A percentile compares a stretch with the other conserved stretches of the same genome.
phyloP scores from a whole-genome alignment of 1,140 invertebrate genomes.

The Zaprionus ghesquierei region DNA sequence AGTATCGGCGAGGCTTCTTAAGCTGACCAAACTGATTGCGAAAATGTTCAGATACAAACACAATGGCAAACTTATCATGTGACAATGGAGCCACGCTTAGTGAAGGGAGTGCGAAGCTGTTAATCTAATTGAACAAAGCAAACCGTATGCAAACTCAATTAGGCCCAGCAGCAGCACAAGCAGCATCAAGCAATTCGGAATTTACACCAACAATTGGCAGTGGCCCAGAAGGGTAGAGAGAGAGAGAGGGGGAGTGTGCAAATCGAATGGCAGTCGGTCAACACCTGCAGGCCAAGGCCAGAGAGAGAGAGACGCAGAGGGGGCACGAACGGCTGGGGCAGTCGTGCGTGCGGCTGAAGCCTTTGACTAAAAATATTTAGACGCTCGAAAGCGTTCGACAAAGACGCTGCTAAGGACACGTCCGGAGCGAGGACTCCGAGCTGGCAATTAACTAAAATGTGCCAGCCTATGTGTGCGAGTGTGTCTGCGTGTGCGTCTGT shows the following conservation, averaged over 20 bases:
- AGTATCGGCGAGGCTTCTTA: neutral
- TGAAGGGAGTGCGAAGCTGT: conserved; percentile 5
- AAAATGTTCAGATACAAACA: neutral
- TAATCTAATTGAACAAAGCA: conserved; percentile 64
- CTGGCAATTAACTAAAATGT: conserved; percentile 47
- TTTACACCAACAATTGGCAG: conserved; percentile 29
- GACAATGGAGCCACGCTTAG: neutral
- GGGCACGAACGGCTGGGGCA: conserved; percentile 14
- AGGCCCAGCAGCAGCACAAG: conserved; percentile 25
- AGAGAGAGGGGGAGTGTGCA: neutral
- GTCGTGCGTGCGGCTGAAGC: conserved; percentile 34
- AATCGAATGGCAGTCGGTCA: conserved; percentile 37
- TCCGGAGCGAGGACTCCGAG: neutral
- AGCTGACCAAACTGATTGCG: neutral
- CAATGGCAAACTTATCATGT: neutral
- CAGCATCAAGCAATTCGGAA: conserved; percentile 3
- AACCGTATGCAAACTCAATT: conserved; percentile 59
- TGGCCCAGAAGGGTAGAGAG: neutral
- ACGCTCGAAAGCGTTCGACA: conserved; percentile 37
- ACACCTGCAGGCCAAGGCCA: conserved; percentile 24
- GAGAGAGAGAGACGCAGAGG: neutral
- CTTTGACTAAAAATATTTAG: conserved; percentile 56
- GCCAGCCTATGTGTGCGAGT: conserved; percentile 17
- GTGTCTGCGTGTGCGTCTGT: neutral
- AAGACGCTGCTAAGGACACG: conserved; percentile 25